phyloP scores from a whole-genome alignment of 2,113 vertebrate genomes.

The Genyomyrus donnyi region DNA sequence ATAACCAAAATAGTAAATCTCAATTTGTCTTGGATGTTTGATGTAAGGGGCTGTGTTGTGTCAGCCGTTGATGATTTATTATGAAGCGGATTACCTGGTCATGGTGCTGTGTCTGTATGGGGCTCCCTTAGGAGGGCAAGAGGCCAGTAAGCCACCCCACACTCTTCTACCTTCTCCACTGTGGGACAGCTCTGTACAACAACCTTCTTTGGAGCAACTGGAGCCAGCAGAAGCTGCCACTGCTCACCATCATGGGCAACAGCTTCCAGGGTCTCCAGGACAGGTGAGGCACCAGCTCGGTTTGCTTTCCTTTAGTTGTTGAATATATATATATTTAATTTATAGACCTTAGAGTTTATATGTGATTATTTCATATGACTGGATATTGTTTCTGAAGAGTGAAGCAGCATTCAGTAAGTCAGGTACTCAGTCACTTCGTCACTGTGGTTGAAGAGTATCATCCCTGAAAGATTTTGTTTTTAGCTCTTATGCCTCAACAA shows the following conservation, averaged over 20 bases:
- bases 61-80: background rate
- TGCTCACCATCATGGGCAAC: slow-evolving; percentile 76
- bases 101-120: background rate
- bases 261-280: slow-evolving; percentile 76
- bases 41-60: background rate
- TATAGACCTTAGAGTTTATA: background rate
- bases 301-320: background rate
- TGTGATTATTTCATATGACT: background rate
- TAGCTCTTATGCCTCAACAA: background rate
- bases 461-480: background rate
- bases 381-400: background rate
- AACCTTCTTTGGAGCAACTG: slow-evolving; percentile 95
- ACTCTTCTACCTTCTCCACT: slow-evolving; percentile 87
- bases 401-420: background rate
- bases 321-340: background rate
- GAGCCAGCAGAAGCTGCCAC: slow-evolving; percentile 58
- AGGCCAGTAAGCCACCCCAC: slow-evolving; percentile 53
- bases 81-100: background rate
- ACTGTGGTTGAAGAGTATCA: background rate
- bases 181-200: slow-evolving; percentile 92
- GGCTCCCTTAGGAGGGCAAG: slow-evolving; percentile 75
- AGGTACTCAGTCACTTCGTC: background rate
- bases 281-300: slow-evolving; percentile 54
- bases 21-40: background rate
- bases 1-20: background rate